phyloP scores from a whole-genome alignment of 2,888 invertebrate genomes.

The Augochlorella aurata region DNA sequence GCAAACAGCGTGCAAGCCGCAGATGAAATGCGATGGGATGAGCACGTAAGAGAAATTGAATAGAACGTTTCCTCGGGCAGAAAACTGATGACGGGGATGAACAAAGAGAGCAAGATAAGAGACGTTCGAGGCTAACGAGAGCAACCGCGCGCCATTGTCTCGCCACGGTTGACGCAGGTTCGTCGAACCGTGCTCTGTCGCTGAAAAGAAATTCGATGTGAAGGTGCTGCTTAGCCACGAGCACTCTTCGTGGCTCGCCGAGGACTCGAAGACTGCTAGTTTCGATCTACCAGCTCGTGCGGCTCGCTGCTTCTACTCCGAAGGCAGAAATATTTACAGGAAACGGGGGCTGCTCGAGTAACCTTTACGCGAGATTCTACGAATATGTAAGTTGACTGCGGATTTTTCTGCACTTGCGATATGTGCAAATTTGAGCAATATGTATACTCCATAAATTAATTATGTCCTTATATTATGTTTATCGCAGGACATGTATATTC shows the following conservation, averaged over 20 bases:
- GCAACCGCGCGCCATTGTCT: conserved; percentile 74
- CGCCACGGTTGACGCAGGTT: conserved; percentile 78
- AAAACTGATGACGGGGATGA: conserved; percentile 39
- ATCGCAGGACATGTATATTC: no score
- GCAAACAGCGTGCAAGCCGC: conserved; percentile 53
- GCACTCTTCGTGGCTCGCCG: not conserved
- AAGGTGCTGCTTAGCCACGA: conserved; percentile 36
- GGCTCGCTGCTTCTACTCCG: conserved; percentile 4
- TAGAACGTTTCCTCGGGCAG: conserved; percentile 22
- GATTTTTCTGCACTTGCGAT: no score
- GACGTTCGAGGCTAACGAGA: conserved; percentile 76
- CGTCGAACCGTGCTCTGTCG: conserved; percentile 77
- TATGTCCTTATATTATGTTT: no score
- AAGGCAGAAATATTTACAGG: conserved; percentile 22
- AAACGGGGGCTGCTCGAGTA: not conserved
- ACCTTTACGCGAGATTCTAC: no score
- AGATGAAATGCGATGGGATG: conserved; percentile 48
- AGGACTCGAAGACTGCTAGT: conserved; percentile 44
- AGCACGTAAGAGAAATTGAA: conserved; percentile 6
- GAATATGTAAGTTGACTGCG: no score
- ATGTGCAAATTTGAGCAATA: no score
- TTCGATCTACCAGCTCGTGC: conserved; percentile 12
- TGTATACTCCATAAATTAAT: no score
- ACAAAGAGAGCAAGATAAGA: conserved; percentile 63
- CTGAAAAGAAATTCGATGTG: conserved; percentile 78